phyloP scores from a whole-genome alignment of 1,140 invertebrate species.

The Plutomurus gul region DNA sequence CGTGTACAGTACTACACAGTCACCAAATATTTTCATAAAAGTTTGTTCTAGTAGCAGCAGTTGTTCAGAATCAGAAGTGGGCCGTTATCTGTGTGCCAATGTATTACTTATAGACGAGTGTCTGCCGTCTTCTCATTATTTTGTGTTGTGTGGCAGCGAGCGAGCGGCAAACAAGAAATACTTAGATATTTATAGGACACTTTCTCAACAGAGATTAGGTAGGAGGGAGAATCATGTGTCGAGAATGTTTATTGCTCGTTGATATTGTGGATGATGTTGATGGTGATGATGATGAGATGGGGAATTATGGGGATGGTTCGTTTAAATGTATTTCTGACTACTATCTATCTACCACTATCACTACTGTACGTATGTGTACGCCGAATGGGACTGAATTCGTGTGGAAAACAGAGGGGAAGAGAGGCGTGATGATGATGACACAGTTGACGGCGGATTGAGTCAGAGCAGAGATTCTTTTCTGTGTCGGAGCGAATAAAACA shows the following conservation, averaged over 20 bases:
- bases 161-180: too few relatives aligned
- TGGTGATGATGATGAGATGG: constrained; percentile 20
- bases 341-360: neutral
- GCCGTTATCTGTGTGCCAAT: too few relatives aligned
- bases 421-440: constrained; percentile 25
- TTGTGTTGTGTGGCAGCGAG: neutral
- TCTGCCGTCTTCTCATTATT: neutral
- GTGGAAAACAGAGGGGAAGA: neutral
- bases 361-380: too few relatives aligned
- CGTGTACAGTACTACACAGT: too few relatives aligned
- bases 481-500: neutral
- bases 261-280: constrained; percentile 1
- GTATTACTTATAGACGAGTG: neutral
- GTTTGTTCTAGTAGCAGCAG: too few relatives aligned
- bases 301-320: neutral
- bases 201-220: neutral
- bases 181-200: neutral
- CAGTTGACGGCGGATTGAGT: neutral
- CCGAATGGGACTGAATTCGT: neutral
- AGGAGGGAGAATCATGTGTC: neutral
- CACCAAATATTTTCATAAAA: too few relatives aligned
- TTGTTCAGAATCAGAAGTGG: too few relatives aligned
- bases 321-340: neutral
- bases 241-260: constrained; percentile 2
- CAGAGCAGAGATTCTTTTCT: neutral